phyloP scores from a whole-genome alignment of 2,113 vertebrate species.

The Xiphophorus maculatus region DNA sequence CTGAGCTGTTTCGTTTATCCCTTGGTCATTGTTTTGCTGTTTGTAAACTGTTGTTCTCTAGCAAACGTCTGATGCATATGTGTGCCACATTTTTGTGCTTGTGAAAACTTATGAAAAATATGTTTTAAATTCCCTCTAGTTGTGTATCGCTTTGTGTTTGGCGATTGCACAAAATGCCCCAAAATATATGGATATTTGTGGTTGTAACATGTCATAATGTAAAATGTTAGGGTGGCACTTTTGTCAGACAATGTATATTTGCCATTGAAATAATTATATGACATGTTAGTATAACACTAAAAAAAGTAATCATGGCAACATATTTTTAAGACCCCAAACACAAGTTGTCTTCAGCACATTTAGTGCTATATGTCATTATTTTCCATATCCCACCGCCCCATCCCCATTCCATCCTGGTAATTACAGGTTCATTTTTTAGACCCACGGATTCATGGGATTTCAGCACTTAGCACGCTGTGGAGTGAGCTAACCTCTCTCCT shows the following conservation, averaged over 20 bases:
- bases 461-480: slow-evolving; percentile 58
- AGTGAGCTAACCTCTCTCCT: slow-evolving; percentile 63
- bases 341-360: neutral
- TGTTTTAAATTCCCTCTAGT: too few relatives aligned
- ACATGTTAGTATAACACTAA: neutral
- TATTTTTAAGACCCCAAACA: neutral
- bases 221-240: too few relatives aligned
- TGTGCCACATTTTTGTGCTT: too few relatives aligned
- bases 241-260: neutral
- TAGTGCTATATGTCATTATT: slow-evolving; percentile 8
- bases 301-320: neutral
- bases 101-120: too few relatives aligned
- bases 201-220: too few relatives aligned
- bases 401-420: slow-evolving; percentile 21
- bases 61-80: too few relatives aligned
- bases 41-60: too few relatives aligned
- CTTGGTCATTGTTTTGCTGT: too few relatives aligned
- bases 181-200: too few relatives aligned
- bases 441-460: slow-evolving; percentile 53
- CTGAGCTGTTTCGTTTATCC: too few relatives aligned
- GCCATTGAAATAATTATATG: neutral
- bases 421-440: slow-evolving; percentile 54
- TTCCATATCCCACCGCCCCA: slow-evolving; percentile 2
- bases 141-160: too few relatives aligned
- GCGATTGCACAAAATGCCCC: too few relatives aligned